Base-by-base conservation (phyloP, 1,140 invertebrate genomes). In the Rhagoletis zephyria region DNA sequence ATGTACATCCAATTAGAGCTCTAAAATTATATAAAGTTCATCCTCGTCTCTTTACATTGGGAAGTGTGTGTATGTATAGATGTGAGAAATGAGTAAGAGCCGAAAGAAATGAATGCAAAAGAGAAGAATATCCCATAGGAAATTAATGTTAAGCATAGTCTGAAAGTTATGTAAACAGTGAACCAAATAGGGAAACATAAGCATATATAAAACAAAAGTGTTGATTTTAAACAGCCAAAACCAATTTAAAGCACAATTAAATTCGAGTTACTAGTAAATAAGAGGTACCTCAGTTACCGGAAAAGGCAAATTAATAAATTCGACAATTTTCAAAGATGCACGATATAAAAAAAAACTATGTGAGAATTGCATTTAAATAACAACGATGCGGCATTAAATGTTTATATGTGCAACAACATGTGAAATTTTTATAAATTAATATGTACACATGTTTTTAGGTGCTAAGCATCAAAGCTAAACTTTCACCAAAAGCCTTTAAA, bases 201-300 rank as follows among this genome's bases (percentile, higher is more conserved):
- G 40, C 65, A 10, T 30, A 30, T 30, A 30, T 30, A 14, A 70
- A 56, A 56, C 2, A 10, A 10, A 56, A 56, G 10, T 10, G 51
- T 56, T 56, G 10, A 70, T 70, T 74, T 1, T 48, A 42, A 48
- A 74, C 14, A 45, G 14, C 67, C 67, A 74, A 74, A 48, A 45
- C 67, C 74, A 16, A 81, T 19, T 81, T n/a, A 81, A 81, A 81
- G 74, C 74, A 81, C 74, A 81, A 56, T 81, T 81, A 81, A 81
- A 81, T 81, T 56, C 74, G 74, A 56, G 74, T 81, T 81, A 16
- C 45, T 56, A 56, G 74, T 48, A 81, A 81, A 81, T 56, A 56
- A 81, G 19, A 81, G 19, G 45, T 30, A 59, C 6, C 40, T 48
- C 10, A 56, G 9, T 19, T 56, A 56, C 74, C n/a, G n/a, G 19